phyloP scores from a whole-genome alignment of 1,140 invertebrate species.

The Brachionus calyciflorus region DNA sequence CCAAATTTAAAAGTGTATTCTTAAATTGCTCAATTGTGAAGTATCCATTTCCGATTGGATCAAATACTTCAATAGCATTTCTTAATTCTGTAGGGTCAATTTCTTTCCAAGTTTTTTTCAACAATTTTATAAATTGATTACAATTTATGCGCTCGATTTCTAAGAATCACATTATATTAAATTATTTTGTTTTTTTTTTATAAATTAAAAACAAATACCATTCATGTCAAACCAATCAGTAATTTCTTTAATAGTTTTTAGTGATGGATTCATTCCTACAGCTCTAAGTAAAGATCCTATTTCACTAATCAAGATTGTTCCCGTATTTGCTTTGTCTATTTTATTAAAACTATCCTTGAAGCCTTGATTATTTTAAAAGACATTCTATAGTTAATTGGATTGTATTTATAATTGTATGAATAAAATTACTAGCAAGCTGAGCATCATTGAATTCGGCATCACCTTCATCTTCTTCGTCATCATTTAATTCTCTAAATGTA shows the following conservation, averaged over 20 bases:
- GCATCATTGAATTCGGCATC: not conserved
- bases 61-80: slow-evolving; percentile 28
- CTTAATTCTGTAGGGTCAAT: not conserved
- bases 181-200: not conserved
- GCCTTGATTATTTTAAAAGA: not conserved
- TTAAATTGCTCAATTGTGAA: slow-evolving; percentile 33
- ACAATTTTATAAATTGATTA: slow-evolving; percentile 32
- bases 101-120: slow-evolving; percentile 26
- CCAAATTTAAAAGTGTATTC: not conserved
- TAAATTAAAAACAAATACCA: not conserved
- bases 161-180: not conserved
- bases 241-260: slow-evolving; percentile 17
- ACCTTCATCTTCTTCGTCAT: not conserved
- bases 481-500: not conserved
- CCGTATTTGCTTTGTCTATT: slow-evolving; percentile 36
- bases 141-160: slow-evolving; percentile 1
- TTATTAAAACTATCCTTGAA: slow-evolving; percentile 31
- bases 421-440: slow-evolving; percentile 7
- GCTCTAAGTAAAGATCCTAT: slow-evolving; percentile 9
- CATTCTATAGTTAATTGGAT: not conserved
- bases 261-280: slow-evolving; percentile 28
- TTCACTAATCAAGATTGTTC: slow-evolving; percentile 11
- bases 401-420: not conserved
- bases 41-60: slow-evolving; percentile 40
- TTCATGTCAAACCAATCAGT: slow-evolving; percentile 37